Base-by-base conservation (phyloP, 2,113 vertebrate genomes). In the Micronisus gabar region DNA sequence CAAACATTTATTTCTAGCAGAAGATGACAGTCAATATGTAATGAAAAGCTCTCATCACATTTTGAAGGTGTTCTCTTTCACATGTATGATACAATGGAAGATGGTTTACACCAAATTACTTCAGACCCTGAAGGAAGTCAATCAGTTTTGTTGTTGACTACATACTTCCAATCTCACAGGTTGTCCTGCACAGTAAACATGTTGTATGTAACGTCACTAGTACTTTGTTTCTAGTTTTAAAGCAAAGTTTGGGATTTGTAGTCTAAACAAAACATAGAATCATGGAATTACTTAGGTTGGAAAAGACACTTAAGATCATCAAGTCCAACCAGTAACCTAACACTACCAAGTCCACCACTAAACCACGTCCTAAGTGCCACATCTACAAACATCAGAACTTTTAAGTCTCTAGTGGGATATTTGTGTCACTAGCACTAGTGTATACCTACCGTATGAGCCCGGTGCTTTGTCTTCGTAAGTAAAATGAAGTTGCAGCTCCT, bases 401-500 rank as follows among this genome's bases (percentile, higher is more conserved):
- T 18, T 52, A 7, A 22, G 26, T 13, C 82, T 65, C 20, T 38
- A 8, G 2, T 4, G 10, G 53, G 11, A 32, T 32, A 21, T 34
- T 56, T 52, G 20, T 55, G 76, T 75, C 32, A 53, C 27, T 11
- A 59, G 8, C 34, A 34, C 6, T 20, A 12, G 32, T 38, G 29
- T 75, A 58, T 18, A 98, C 98, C 97, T 98, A 99, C 99, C 98
- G 1, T 98, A 99, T 59, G 98, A 98, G 95, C 99, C 98, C 50
- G 98, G 98, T 68, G 97, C 97, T 97, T 98, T 99, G 96, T 99
- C 98, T 97, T 99, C 99, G 1, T 99, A 99, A 74, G 98, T 98
- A 90, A 99, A 99, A 96, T 99, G 99, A 94, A 99, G 97, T 14
- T 99, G 98, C 94, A 99, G 97, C 89, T 99, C 99, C 47, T 99